These are phyloP conservation scores for Proteles cristata DNA, from an alignment of 2,113 vertebrate species.

Conservation along the genomic window DNA sequence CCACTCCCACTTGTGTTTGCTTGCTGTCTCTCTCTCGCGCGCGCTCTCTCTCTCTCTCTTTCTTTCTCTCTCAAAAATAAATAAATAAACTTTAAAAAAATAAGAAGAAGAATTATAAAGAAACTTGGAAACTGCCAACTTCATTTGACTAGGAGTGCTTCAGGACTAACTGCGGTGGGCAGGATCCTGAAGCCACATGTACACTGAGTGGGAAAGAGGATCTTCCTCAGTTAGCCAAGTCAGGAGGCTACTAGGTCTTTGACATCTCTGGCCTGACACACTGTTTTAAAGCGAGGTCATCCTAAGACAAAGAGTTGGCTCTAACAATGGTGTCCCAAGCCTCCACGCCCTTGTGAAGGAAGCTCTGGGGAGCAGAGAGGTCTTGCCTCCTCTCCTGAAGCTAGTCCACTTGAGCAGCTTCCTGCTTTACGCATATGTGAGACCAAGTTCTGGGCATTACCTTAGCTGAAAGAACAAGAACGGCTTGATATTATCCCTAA, in stretches of 20 bases:
- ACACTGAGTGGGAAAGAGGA: neutral
- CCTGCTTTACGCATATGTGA: neutral
- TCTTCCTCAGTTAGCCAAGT: neutral
- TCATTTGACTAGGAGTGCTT: neutral
- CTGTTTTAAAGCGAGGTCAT: neutral
- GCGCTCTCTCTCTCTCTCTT: no score
- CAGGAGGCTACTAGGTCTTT: neutral
- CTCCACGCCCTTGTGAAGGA: neutral
- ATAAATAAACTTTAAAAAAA: no score
- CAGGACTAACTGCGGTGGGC: neutral
- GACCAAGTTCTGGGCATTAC: neutral
- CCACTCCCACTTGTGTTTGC: no score
- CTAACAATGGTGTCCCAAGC: accelerated
- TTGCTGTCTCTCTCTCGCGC: no score
- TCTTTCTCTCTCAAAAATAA: no score
- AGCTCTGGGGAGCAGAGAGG: neutral
- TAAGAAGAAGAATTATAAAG: neutral
- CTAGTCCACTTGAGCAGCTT: neutral
- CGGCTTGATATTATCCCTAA: neutral
- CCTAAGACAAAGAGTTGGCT: neutral
- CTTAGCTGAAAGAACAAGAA: neutral
- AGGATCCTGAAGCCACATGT: neutral
- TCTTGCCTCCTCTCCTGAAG: neutral
- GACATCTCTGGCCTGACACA: neutral
- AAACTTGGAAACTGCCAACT: neutral